A percentile compares a stretch with the other conserved stretches of the same genome.
These are phyloP conservation scores for Rhagonycha fulva DNA, from an alignment of 2,888 invertebrate species.

Conservation along the genomic window DNA sequence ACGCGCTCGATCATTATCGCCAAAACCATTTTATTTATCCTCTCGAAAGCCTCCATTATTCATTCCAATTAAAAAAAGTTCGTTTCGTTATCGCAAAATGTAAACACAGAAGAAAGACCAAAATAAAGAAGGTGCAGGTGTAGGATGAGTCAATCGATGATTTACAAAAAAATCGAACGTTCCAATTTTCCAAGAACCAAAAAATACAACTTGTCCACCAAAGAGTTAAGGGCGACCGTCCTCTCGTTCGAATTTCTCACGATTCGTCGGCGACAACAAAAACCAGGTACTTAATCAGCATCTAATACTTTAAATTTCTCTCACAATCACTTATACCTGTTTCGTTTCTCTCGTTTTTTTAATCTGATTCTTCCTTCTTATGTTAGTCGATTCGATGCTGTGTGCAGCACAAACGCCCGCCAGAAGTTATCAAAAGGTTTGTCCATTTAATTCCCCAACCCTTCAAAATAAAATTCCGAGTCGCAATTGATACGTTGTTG, in stretches of 20 bases:
- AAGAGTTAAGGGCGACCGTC: conserved; percentile 7
- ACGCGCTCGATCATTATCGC: conserved; percentile 14
- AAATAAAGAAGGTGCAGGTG: background rate
- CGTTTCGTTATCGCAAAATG: background rate
- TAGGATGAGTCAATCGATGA: background rate
- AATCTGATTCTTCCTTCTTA: background rate
- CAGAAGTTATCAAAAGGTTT: background rate
- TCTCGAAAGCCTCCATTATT: background rate
- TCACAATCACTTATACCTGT: background rate
- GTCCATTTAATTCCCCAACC: background rate
- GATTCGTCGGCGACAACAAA: conserved; percentile 35
- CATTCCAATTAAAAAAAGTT: background rate
- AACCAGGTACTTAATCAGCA: conserved; percentile 21
- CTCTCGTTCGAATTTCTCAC: conserved; percentile 34
- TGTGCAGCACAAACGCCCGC: background rate
- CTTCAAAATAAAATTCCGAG: background rate
- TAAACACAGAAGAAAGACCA: background rate
- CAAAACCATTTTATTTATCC: background rate
- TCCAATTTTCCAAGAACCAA: background rate
- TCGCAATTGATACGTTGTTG: background rate
- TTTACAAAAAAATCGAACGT: background rate
- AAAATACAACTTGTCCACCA: background rate
- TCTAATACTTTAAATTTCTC: conserved; percentile 1
- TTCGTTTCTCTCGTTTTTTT: background rate
- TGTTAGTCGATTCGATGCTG: background rate